Evolutionary conservation across 2,888 invertebrate species (phyloP).

Genomic region (Spialia ferax): DNA sequence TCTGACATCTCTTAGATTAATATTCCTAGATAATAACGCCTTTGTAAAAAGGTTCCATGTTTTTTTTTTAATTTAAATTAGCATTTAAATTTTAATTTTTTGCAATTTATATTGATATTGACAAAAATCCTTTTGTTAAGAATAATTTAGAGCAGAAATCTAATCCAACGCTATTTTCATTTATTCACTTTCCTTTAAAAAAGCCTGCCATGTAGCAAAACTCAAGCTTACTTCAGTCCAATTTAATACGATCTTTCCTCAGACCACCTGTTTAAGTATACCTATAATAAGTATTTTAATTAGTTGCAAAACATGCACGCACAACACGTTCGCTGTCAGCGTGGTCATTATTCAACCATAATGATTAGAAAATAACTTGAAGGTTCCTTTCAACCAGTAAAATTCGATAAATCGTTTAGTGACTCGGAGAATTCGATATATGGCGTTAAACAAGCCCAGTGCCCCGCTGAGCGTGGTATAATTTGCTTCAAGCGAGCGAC

Average conservation of each 20-base stretch:
- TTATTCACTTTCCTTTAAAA: no score
- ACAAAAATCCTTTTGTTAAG: no score
- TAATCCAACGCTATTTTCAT: no score
- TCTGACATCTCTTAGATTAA: background rate
- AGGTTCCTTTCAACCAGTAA: constrained; percentile 50
- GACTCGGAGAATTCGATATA: constrained; percentile 70
- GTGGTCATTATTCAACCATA: constrained; percentile 37
- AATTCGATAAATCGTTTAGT: constrained; percentile 61
- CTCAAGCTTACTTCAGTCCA: constrained; percentile 1
- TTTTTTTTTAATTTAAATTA: no score
- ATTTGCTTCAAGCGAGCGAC: constrained; percentile 63
- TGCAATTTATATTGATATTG: no score
- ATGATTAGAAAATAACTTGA: constrained; percentile 41
- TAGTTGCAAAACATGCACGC: constrained; percentile 36
- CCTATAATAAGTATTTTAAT: constrained; percentile 40
- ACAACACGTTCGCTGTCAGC: constrained; percentile 38
- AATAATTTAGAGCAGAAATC: no score
- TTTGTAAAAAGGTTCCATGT: no score
- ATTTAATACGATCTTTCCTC: constrained; percentile 21
- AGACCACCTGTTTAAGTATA: constrained; percentile 29
- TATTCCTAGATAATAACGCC: no score
- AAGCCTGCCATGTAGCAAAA: background rate
- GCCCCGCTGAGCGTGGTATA: constrained; percentile 71
- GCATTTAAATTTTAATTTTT: no score
- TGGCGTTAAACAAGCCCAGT: constrained; percentile 62